A percentile compares a stretch with the other conserved stretches of the same genome.
Conservation (phyloP, 2,113 vertebrate species). For the Gobio gobio region DNA sequence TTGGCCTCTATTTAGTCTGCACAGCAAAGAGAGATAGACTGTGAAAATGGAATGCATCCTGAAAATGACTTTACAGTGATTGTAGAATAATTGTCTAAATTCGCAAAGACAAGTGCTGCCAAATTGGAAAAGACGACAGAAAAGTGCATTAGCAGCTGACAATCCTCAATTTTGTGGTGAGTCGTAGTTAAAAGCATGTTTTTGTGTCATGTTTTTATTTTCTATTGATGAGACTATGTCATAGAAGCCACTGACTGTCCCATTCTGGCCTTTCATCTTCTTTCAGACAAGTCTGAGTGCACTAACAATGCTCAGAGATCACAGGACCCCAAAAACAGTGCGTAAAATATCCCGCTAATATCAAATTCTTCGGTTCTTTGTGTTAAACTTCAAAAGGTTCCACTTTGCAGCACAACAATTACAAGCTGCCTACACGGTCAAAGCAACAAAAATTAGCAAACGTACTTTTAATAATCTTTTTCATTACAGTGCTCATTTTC, state of each 20-base stretch:
- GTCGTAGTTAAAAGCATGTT: slow-evolving; percentile 31
- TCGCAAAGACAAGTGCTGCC: slow-evolving; percentile 8
- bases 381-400: slow-evolving; percentile 24
- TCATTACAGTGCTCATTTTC: neutral
- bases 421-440: neutral
- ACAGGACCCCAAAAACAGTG: slow-evolving; percentile 7
- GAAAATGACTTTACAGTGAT: neutral
- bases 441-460: neutral
- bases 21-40: neutral
- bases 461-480: slow-evolving; percentile 24
- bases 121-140: slow-evolving; percentile 13
- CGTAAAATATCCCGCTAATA: slow-evolving; percentile 1
- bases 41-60: neutral
- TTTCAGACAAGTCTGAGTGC: slow-evolving; percentile 35
- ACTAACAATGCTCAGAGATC: slow-evolving; percentile 12
- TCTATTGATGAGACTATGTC: slow-evolving; percentile 27
- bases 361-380: neutral
- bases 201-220: slow-evolving; percentile 2
- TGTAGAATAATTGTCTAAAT: slow-evolving; percentile 26
- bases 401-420: neutral
- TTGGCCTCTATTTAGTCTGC: neutral
- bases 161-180: neutral
- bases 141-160: slow-evolving; percentile 22
- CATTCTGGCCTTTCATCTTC: slow-evolving; percentile 20
- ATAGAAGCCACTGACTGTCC: slow-evolving; percentile 22